Evolutionary conservation across 2,113 vertebrate genomes (phyloP).

Genomic region (Campylomormyrus tamandua): DNA sequence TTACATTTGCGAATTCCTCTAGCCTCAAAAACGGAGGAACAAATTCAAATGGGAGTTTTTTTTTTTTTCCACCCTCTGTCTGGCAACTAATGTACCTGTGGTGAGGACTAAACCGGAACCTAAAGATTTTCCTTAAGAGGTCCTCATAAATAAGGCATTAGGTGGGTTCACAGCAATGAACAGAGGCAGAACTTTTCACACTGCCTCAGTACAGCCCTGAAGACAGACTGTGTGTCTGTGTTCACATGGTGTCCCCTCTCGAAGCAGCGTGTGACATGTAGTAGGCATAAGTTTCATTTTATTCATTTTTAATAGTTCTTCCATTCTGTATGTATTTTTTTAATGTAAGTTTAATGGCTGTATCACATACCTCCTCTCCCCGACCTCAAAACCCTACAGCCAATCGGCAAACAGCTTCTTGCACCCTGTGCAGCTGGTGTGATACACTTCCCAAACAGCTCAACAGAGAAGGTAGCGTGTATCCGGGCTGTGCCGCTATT

Average conservation of each 20-base stretch:
- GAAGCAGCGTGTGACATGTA: not conserved
- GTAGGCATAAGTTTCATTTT: not conserved
- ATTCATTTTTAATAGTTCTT: not conserved
- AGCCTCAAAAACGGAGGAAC: not conserved
- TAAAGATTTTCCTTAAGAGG: constrained; percentile 26
- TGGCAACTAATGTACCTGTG: constrained; percentile 6
- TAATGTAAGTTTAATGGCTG: not conserved
- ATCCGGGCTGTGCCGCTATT: not conserved
- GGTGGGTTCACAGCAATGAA: constrained; percentile 52
- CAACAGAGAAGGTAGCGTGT: not conserved
- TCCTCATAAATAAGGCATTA: constrained; percentile 69
- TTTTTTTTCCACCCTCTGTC: not conserved
- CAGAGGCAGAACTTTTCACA: constrained; percentile 49
- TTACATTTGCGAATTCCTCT: constrained; percentile 12
- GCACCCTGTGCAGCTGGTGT: not conserved
- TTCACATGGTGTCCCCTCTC: not conserved
- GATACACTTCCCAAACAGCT: not conserved
- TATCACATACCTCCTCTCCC: not conserved
- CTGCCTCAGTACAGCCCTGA: not conserved
- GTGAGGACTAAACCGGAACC: constrained; percentile 7
- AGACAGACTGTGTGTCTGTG: not conserved
- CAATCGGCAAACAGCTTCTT: not conserved
- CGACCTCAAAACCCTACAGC: not conserved
- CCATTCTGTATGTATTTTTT: not conserved
- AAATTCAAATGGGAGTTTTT: constrained; percentile 20